Conservation (phyloP, 2,113 vertebrate genomes). For the Progne subis region DNA sequence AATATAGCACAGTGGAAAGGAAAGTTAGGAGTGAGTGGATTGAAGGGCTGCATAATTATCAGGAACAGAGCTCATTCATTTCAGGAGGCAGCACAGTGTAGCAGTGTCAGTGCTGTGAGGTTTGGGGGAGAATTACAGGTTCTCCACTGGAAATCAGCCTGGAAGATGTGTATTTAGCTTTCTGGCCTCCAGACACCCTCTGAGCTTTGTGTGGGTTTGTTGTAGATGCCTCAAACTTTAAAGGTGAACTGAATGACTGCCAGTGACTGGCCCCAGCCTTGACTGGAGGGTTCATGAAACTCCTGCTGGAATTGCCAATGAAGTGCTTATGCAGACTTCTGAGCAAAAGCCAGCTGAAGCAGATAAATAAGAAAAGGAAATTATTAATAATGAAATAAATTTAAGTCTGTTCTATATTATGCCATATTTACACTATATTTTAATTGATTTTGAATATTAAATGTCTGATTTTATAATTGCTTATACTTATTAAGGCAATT, state of each 20-base stretch:
- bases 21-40: conserved; percentile 39
- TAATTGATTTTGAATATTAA: not conserved
- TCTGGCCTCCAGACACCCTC: not conserved
- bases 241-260: not conserved
- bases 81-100: not conserved
- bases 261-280: not conserved
- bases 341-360: not conserved
- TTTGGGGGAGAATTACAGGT: not conserved
- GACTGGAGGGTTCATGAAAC: not conserved
- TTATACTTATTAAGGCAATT: not conserved
- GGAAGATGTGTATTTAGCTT: not conserved
- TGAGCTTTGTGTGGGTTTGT: not conserved
- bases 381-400: not conserved
- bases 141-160: not conserved
- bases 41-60: conserved; percentile 24
- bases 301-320: not conserved
- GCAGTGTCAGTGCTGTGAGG: accelerated
- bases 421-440: not conserved
- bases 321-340: not conserved
- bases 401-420: not conserved
- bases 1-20: conserved; percentile 40
- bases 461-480: not conserved
- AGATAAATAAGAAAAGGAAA: not conserved
- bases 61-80: not conserved
- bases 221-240: not conserved